A percentile compares a stretch with the other conserved stretches of the same genome.
These are phyloP conservation scores for Poecile atricapillus DNA, from an alignment of 2,113 vertebrate genomes.

Conservation along the genomic window DNA sequence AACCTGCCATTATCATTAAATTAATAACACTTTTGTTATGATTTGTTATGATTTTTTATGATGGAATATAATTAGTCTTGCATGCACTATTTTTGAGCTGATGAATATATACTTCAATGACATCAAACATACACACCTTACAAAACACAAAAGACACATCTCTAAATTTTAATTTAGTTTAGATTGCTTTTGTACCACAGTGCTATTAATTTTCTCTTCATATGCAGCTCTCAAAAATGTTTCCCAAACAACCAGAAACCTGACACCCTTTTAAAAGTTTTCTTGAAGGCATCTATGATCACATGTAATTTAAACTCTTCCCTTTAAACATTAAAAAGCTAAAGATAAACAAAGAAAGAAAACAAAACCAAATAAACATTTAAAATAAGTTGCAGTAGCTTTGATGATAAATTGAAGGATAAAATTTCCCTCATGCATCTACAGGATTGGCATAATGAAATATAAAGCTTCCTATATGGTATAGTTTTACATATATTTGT, in stretches of 20 bases:
- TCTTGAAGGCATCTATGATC: conserved; percentile 24
- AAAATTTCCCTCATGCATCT: neutral
- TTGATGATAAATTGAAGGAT: conserved; percentile 25
- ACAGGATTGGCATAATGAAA: neutral
- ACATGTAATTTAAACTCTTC: neutral
- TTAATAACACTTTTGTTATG: neutral
- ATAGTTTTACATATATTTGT: conserved; percentile 20
- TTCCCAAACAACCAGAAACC: neutral
- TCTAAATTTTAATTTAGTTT: neutral
- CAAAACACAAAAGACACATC: neutral
- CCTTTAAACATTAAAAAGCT: neutral
- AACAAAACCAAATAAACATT: neutral
- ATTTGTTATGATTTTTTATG: neutral
- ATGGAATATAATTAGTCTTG: neutral
- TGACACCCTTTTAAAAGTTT: conserved; percentile 5
- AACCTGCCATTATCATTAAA: neutral
- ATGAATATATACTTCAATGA: neutral
- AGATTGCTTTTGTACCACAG: neutral
- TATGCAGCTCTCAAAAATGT: neutral
- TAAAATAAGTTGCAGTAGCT: neutral
- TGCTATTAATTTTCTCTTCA: neutral
- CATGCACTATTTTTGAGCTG: neutral
- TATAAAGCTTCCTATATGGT: neutral
- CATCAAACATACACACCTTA: neutral
- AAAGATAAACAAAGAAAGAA: neutral